Evolutionary conservation across 2,113 vertebrate genomes (phyloP).

Genomic region (Xyrauchen texanus): DNA sequence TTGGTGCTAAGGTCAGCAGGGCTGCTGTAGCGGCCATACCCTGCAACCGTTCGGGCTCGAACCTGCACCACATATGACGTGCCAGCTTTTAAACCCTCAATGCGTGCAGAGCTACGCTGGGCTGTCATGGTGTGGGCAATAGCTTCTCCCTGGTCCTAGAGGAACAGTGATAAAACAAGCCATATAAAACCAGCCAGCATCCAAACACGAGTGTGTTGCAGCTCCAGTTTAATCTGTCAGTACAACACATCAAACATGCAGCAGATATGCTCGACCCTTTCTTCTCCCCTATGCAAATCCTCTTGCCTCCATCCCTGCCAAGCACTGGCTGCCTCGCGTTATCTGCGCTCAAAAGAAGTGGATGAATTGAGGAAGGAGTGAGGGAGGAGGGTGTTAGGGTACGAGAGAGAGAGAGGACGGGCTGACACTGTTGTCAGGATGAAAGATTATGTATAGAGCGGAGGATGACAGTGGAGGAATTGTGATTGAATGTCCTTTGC

Average conservation of each 20-base stretch:
- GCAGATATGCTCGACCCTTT: constrained; percentile 34
- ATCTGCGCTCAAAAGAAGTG: constrained; percentile 19
- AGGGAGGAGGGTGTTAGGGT: constrained; percentile 22
- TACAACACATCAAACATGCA: constrained; percentile 42
- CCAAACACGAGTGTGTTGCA: constrained; percentile 5
- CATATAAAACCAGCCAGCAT: constrained; percentile 28
- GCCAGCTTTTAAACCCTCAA: constrained; percentile 87
- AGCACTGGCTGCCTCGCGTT: constrained; percentile 9
- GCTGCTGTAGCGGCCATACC: constrained; percentile 91
- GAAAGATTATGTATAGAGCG: constrained; percentile 21
- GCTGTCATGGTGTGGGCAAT: constrained; percentile 95
- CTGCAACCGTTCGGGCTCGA: constrained; percentile 91
- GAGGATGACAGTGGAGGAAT: constrained; percentile 45
- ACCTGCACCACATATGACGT: constrained; percentile 94
- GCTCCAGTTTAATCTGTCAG: constrained; percentile 18
- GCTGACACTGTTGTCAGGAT: not conserved
- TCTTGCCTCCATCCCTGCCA: constrained; percentile 12
- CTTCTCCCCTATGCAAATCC: constrained; percentile 40
- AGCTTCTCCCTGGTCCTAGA: constrained; percentile 80
- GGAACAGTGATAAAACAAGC: constrained; percentile 40
- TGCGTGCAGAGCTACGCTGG: constrained; percentile 88
- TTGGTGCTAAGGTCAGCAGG: constrained; percentile 89
- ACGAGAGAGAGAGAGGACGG: constrained; percentile 29
- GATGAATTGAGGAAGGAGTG: not conserved
- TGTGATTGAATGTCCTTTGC: constrained; percentile 56